phyloP scores from a whole-genome alignment of 2,113 vertebrate species.

The Rhea pennata region DNA sequence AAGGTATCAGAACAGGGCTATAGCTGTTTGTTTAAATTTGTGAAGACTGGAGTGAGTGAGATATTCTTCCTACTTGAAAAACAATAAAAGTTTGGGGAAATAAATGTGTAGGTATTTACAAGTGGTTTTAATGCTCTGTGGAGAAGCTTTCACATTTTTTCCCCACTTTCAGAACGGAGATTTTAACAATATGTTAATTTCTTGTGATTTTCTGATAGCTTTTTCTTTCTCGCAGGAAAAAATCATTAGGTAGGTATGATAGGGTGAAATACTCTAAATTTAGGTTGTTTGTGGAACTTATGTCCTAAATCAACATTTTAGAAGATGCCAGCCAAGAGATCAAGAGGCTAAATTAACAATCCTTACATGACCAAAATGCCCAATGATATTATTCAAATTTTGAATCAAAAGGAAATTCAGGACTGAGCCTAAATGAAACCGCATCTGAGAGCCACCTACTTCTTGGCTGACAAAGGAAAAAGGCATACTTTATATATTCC shows the following conservation, averaged over 20 bases:
- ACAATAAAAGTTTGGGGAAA: constrained; percentile 37
- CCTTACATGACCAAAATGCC: background rate
- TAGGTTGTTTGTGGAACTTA: background rate
- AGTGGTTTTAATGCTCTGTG: background rate
- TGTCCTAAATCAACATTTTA: background rate
- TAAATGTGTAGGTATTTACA: constrained; percentile 14
- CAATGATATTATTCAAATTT: background rate
- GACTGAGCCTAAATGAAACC: background rate
- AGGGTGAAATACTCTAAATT: background rate
- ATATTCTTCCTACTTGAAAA: constrained; percentile 33
- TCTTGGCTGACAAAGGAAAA: background rate
- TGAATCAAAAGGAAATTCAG: background rate
- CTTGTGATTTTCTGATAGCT: background rate
- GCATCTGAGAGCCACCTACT: background rate
- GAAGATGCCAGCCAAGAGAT: background rate
- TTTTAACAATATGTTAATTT: background rate
- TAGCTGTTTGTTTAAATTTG: constrained; percentile 32
- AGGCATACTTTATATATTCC: background rate
- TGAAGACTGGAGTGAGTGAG: background rate
- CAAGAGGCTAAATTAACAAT: background rate
- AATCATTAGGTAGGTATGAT: background rate
- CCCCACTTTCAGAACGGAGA: constrained; percentile 10
- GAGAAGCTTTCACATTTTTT: background rate
- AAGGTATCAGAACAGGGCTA: constrained; percentile 10
- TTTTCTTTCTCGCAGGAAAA: background rate